Conservation (phyloP, 2,113 vertebrate species). For the Hiodon tergisus region DNA sequence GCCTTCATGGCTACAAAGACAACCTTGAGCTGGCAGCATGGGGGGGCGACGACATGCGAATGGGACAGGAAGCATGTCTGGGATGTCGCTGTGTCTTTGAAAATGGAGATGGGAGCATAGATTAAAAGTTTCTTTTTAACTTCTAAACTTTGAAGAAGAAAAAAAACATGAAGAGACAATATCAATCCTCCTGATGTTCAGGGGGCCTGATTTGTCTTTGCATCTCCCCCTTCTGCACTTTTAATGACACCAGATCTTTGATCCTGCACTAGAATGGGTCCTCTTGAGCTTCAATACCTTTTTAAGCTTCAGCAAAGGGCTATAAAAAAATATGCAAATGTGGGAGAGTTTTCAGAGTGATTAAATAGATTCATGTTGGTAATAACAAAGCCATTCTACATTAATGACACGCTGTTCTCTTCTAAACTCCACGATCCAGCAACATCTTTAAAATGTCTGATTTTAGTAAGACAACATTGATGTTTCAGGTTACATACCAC, state of each 20-base stretch:
- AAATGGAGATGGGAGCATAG: conserved; percentile 14
- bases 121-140: conserved; percentile 43
- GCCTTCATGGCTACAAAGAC: neutral
- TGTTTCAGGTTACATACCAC: neutral
- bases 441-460: neutral
- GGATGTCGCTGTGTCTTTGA: neutral
- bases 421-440: neutral
- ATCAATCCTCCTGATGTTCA: conserved; percentile 53
- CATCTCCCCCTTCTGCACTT: neutral
- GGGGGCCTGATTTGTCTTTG: conserved; percentile 57
- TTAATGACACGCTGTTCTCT: neutral
- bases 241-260: neutral
- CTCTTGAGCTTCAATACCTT: conserved; percentile 1
- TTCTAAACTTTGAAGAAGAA: conserved; percentile 1
- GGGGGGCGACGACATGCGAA: neutral
- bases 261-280: conserved; percentile 5
- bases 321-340: conserved; percentile 56
- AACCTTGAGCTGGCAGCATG: neutral
- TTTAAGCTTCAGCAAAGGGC: conserved; percentile 34
- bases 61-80: neutral
- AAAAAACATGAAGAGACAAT: conserved; percentile 31
- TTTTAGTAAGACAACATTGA: neutral
- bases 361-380: conserved; percentile 10
- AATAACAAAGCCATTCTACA: neutral
- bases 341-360: conserved; percentile 6